Base-by-base conservation (phyloP, 1,140 invertebrate genomes). In the Caerostris extrusa region DNA sequence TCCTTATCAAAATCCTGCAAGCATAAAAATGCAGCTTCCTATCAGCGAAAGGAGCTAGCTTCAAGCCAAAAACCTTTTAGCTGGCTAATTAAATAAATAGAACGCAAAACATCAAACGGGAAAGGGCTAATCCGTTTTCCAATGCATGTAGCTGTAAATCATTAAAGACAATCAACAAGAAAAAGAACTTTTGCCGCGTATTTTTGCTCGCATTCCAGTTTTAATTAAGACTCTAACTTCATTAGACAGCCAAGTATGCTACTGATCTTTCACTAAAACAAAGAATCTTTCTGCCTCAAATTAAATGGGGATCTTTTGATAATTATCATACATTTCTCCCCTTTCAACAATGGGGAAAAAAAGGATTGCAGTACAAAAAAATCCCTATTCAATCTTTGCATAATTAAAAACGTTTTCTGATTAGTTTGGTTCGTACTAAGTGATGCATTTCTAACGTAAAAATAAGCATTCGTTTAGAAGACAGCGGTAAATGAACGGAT, bases 381-480 rank as follows among this genome's bases (percentile, higher is more conserved):
- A 57, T 69, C 10, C n/a, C 4, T 34, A 57, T 93, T 87, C 91
- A 93, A 93, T 93, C 91, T 93, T 93, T 87, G 34, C 64, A 87
- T 93, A 93, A 93, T 93, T 93, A 93, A 93, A 93, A 83, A 87
- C 58, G 34, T 87, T 85, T 71, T 57, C 56, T 87, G 91, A 93
- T 93, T 93, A 93, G 91, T 86, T 86, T 69, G 82, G 77, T 93
- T 87, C 34, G 71, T 19, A 53, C 87, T 56, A 93, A 53, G 56
- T 6, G 56, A 58, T 53, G 50, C 8, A 53, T 7, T n/a, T n/a
- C 14, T 57, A 90, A 90, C 55, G 55, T 34, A 90, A 69, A 90
- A 90, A 71, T 90, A 77, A 88, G 64, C 17, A 60, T n/a, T 83
- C 82, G 7, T 8, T 57, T 83, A 77, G 55, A 77, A 55, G 19